Percentiles rank a stretch among this genome's conserved stretches.
These are phyloP conservation scores for Pocillopora damicornis DNA, from an alignment of 64 coral and sea anemone genomes.

Conservation along the genomic window DNA sequence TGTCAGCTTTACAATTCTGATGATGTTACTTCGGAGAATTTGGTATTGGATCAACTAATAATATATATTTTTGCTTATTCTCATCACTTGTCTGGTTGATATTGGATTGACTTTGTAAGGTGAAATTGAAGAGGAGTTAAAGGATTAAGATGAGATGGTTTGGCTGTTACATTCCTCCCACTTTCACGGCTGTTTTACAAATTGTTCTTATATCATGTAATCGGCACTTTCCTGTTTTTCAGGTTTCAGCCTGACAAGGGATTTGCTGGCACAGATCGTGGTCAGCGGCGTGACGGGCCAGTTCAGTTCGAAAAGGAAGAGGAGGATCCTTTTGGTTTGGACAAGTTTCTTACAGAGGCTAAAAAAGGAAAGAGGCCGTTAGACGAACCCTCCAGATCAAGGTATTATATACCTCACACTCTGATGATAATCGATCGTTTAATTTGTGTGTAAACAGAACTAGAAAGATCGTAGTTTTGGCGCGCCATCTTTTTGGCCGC, in stretches of 20 bases:
- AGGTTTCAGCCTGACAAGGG: constrained; percentile 96
- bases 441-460: neutral
- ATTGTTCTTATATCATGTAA: neutral
- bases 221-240: neutral
- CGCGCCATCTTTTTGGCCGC: too few species aligned
- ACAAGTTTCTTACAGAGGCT: constrained; percentile 99
- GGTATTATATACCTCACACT: constrained; percentile 20
- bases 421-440: neutral
- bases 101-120: too few species aligned
- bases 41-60: too few species aligned
- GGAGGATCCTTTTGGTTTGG: constrained; percentile 95
- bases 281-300: constrained; percentile 87
- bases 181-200: neutral
- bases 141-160: too few species aligned
- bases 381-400: constrained; percentile 84
- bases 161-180: too few species aligned
- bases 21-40: too few species aligned
- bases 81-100: too few species aligned
- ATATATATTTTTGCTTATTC: too few species aligned
- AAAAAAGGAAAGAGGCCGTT: constrained; percentile 91
- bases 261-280: constrained; percentile 93
- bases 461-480: too few species aligned
- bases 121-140: too few species aligned
- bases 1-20: too few species aligned
- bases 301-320: constrained; percentile 96